Base-by-base conservation (phyloP, 2,888 invertebrate genomes). In the Leptopterna dolabrata region DNA sequence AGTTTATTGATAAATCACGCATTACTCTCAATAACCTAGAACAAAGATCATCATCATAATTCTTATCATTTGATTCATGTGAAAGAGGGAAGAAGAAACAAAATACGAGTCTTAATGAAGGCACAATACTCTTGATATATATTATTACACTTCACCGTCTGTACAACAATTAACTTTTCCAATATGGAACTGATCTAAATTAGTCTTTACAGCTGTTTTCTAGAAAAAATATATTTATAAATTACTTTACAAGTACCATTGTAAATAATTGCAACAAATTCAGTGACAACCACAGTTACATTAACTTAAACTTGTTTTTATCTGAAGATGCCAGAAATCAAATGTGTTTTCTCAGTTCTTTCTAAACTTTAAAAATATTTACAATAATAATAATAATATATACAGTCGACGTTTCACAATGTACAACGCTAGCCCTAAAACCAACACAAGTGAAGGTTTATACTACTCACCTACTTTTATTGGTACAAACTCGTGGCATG, bases 81-180 rank as follows among this genome's bases (percentile, higher is more conserved):
- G 36, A 36, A 36, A 4, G 36, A 36, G 36, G 36, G 36, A 36
- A 36, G 36, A 36, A 36, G 47, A 24, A 63, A 63, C 13, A 11
- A 63, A 63, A 63, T 19, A 63, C n/a, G 7, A 24, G 27, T 0
- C 7, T 63, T 78, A 36, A 78, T 85, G 85, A 85, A 85, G 85
- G 85, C 85, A 85, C 85, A 85, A 85, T 85, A 85, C 73, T 85
- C 63, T 85, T 85, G 85, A 85, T 85, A 85, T 83, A 70, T 85
- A 85, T 73, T 29, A 85, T 85, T 73, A 73, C 85, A 85, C 73
- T 43, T 85, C 85, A 73, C 73, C 85, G 73, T 47, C 76, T 85
- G 76, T 85, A 85, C 85, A 84, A 84, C 73, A 85, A 73, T 55
- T 14, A 85, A 85, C 85, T 29, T 85, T 85, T 71, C 76, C 73